Percentiles rank a stretch among this genome's conserved stretches.
These are phyloP conservation scores for Pachycephus smyrnensis DNA, from an alignment of 2,888 invertebrate species.

Conservation along the genomic window DNA sequence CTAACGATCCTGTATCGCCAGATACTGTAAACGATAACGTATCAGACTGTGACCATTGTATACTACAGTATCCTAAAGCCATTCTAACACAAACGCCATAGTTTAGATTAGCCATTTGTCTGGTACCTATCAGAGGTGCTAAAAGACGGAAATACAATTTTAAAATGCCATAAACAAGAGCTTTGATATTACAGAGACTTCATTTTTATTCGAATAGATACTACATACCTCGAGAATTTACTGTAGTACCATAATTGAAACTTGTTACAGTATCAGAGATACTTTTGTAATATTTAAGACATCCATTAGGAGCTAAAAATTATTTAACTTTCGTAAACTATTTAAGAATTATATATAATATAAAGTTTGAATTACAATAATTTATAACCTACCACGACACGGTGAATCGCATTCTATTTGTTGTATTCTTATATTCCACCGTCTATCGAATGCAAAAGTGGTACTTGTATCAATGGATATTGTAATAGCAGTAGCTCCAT, in stretches of 20 bases:
- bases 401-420: constrained; percentile 81
- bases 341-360: not conserved
- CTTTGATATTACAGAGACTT: not conserved
- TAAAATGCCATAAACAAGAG: not conserved
- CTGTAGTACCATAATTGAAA: constrained; percentile 80
- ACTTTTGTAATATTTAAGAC: constrained; percentile 80
- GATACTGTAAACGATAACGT: constrained; percentile 78
- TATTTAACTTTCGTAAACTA: not conserved
- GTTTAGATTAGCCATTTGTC: constrained; percentile 78
- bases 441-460: constrained; percentile 71
- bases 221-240: constrained; percentile 70
- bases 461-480: constrained; percentile 76
- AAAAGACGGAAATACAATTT: not conserved
- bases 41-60: constrained; percentile 74
- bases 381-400: constrained; percentile 70
- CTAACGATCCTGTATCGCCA: constrained; percentile 76
- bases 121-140: constrained; percentile 70
- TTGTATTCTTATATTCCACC: constrained; percentile 81
- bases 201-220: constrained; percentile 30
- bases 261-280: constrained; percentile 75
- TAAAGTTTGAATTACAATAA: not conserved
- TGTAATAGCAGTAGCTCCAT: constrained; percentile 75
- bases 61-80: constrained; percentile 79
- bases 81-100: constrained; percentile 84
- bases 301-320: constrained; percentile 78